phyloP scores from a whole-genome alignment of 2,113 vertebrate genomes.

The Hemibagrus wyckioides region DNA sequence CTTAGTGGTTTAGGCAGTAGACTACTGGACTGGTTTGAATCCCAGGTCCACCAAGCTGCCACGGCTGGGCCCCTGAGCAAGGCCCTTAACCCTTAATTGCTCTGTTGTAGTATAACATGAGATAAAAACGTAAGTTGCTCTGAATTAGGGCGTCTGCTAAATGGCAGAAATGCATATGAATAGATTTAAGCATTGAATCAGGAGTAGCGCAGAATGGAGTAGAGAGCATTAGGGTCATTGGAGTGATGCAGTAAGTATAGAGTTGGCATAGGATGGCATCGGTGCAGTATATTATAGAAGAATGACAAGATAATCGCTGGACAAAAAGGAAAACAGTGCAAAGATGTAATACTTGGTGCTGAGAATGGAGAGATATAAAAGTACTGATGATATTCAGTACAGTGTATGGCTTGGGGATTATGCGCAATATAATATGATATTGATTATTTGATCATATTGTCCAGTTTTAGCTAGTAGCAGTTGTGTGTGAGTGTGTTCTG shows the following conservation, averaged over 20 bases:
- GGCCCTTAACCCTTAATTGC: too few species aligned
- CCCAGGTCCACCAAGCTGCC: too few species aligned
- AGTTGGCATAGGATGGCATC: background rate
- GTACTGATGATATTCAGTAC: background rate
- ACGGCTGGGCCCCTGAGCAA: too few species aligned
- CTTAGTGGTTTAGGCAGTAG: too few species aligned
- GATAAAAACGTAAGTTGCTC: too few species aligned
- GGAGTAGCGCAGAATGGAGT: too few species aligned
- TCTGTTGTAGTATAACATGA: too few species aligned
- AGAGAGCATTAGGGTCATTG: background rate
- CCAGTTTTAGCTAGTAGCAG: background rate
- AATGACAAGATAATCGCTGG: background rate
- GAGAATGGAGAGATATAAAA: background rate
- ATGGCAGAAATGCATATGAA: too few species aligned
- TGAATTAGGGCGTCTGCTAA: too few species aligned
- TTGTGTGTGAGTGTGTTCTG: conserved; percentile 44
- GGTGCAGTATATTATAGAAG: background rate
- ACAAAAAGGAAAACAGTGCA: background rate
- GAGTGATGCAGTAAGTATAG: background rate
- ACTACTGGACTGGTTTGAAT: too few species aligned
- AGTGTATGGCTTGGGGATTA: background rate
- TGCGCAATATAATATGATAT: background rate
- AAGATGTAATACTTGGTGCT: background rate
- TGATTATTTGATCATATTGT: background rate
- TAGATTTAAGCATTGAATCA: background rate